Conservation (phyloP, 2,888 invertebrate genomes). For the Scrobipalpa costella region DNA sequence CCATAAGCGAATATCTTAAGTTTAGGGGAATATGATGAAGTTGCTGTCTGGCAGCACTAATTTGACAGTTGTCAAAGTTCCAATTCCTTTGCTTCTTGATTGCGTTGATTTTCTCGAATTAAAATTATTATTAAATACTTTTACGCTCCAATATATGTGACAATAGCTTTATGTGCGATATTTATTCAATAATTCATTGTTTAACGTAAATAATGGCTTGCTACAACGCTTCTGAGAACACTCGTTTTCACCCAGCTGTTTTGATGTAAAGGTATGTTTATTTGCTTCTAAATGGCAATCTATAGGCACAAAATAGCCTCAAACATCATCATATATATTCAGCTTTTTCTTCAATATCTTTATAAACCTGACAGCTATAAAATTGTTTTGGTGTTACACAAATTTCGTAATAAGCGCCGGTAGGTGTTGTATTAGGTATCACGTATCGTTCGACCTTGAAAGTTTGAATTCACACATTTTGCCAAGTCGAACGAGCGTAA, state of each 20-base stretch:
- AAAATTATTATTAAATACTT: not conserved
- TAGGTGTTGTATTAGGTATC: slow-evolving; percentile 29
- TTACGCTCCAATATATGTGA: slow-evolving; percentile 30
- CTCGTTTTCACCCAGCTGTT: slow-evolving; percentile 60
- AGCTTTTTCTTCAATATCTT: not conserved
- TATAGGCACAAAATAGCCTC: not conserved
- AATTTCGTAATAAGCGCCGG: slow-evolving; percentile 33
- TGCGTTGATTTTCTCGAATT: not conserved
- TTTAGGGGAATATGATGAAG: not conserved
- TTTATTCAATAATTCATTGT: slow-evolving; percentile 26
- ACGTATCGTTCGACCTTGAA: slow-evolving; percentile 48
- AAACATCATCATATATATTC: not conserved
- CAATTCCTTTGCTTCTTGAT: not conserved
- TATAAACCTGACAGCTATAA: not conserved
- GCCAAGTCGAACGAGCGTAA: not conserved
- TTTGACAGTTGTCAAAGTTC: not conserved
- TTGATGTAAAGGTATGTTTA: slow-evolving; percentile 63
- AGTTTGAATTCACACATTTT: slow-evolving; percentile 17
- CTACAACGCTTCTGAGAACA: slow-evolving; percentile 39
- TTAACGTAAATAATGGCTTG: slow-evolving; percentile 56
- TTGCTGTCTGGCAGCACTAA: not conserved
- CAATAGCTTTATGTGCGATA: slow-evolving; percentile 28
- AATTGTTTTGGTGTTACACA: slow-evolving; percentile 22
- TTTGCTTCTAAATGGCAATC: not conserved
- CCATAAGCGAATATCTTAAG: too few relatives aligned